Evolutionary conservation across 2,888 invertebrate genomes (phyloP), one percentile per base, ranked within the genome.

Genomic region (Tenthredo amoena): DNA sequence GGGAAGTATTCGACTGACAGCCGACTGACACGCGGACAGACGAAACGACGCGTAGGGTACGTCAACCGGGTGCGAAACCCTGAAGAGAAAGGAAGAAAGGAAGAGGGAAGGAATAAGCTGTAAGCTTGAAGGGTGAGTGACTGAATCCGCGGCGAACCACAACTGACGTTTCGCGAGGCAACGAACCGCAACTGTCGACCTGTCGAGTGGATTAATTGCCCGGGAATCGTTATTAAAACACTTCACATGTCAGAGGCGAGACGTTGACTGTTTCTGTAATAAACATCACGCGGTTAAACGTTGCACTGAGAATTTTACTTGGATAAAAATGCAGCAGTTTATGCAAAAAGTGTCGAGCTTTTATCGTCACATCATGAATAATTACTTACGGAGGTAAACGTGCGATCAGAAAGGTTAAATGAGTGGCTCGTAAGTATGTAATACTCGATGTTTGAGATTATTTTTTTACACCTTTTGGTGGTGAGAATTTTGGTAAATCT

Each of bases 11-110:
- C 18, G 83, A 83, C 43, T 68, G 83, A 83, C 83, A 83, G 87
- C 88, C 88, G 88, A 89, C 89, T 91, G 91, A 91, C 90, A 89
- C 90, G 87, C 88, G 86, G 88, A 88, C 86, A 86, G 88, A 87
- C 86, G 86, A 86, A 87, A 87, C 85, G 88, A 90, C 91, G 89
- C 90, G 88, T 88, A 92, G 92, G 92, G 92, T 92, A 92, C 90
- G 90, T 92, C 91, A 12, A 26, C 62, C 88, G 87, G 89, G 90
- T 77, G 77, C 18, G 15, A 77, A n/a, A 55, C 34, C 47, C 43
- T 7, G 21, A 77, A 40, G 55, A 50, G 31, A 55, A 31, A 47
- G 18, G 31, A 50, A 26, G 55, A 18, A 34, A 55, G 77, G 31
- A 77, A 47, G 77, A n/a, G 43, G 74, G 74, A 43, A 43, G 43